A percentile compares a stretch with the other conserved stretches of the same genome.
These are phyloP conservation scores for Portevinia maculata DNA, from an alignment of 2,888 invertebrate genomes.

Conservation along the genomic window DNA sequence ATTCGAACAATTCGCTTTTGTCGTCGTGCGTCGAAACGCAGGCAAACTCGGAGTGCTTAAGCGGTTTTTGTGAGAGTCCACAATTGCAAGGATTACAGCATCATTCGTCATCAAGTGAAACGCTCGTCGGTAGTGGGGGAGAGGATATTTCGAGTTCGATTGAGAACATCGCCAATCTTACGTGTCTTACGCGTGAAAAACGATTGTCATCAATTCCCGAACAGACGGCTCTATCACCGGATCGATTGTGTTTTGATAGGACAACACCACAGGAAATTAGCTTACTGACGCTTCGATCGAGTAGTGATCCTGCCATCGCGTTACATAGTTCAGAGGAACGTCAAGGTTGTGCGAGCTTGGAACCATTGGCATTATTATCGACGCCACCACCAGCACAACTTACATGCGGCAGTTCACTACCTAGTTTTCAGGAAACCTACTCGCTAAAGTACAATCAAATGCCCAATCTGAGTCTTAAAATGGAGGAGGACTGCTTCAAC, in stretches of 20 bases:
- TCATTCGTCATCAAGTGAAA: conserved; percentile 76
- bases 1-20: conserved; percentile 81
- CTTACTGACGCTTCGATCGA: conserved; percentile 80
- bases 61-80: conserved; percentile 61
- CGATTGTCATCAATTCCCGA: conserved; percentile 80
- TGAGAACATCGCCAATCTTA: conserved; percentile 80
- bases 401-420: conserved; percentile 86
- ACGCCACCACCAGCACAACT: conserved; percentile 77
- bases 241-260: conserved; percentile 79
- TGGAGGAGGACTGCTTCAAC: conserved; percentile 94
- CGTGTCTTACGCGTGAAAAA: conserved; percentile 79
- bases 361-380: conserved; percentile 63
- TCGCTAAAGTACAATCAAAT: conserved; percentile 89
- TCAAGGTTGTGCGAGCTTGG: conserved; percentile 75
- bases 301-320: conserved; percentile 82
- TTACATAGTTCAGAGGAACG: conserved; percentile 78
- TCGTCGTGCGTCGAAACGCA: conserved; percentile 77
- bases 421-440: conserved; percentile 95
- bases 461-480: conserved; percentile 88
- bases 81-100: conserved; percentile 74
- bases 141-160: conserved; percentile 79
- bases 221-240: conserved; percentile 77
- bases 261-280: conserved; percentile 79
- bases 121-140: conserved; percentile 78
- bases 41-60: conserved; percentile 54